Percentiles rank a stretch among this genome's conserved stretches.
Conservation (phyloP, 2,888 invertebrate genomes). For the Cerastoderma edule region DNA sequence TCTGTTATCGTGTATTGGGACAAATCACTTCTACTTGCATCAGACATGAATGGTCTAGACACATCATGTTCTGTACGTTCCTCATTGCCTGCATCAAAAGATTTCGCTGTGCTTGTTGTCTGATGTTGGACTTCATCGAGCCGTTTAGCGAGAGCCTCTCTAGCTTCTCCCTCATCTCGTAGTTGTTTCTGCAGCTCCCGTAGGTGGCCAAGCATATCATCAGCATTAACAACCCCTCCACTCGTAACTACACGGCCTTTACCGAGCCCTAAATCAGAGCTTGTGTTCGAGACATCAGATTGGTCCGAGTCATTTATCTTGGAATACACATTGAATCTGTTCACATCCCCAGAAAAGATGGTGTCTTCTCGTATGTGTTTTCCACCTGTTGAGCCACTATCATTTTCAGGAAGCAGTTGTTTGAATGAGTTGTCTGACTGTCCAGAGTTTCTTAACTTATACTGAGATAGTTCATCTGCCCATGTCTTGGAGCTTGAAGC, state of each 20-base stretch:
- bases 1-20: slow-evolving; percentile 60
- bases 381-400: slow-evolving; percentile 20
- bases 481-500: slow-evolving; percentile 57
- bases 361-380: slow-evolving; percentile 22
- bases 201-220: slow-evolving; percentile 50
- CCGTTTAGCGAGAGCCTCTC: slow-evolving; percentile 40
- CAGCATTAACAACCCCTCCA: slow-evolving; percentile 37
- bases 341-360: slow-evolving; percentile 43
- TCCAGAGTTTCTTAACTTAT: slow-evolving; percentile 42
- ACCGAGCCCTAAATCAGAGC: background rate
- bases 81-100: background rate
- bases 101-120: slow-evolving; percentile 9
- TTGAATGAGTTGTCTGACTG: slow-evolving; percentile 53
- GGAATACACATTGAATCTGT: slow-evolving; percentile 55
- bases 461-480: slow-evolving; percentile 63
- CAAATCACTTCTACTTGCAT: slow-evolving; percentile 46
- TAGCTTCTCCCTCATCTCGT: slow-evolving; percentile 46
- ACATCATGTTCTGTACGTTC: slow-evolving; percentile 4
- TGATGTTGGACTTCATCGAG: slow-evolving; percentile 39
- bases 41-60: slow-evolving; percentile 48
- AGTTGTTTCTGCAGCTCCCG: slow-evolving; percentile 47
- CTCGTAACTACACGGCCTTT: background rate
- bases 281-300: background rate
- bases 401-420: slow-evolving; percentile 39
- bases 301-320: slow-evolving; percentile 17